Conservation (phyloP, 2,888 invertebrate genomes). For the Balanococcus diminutus region DNA sequence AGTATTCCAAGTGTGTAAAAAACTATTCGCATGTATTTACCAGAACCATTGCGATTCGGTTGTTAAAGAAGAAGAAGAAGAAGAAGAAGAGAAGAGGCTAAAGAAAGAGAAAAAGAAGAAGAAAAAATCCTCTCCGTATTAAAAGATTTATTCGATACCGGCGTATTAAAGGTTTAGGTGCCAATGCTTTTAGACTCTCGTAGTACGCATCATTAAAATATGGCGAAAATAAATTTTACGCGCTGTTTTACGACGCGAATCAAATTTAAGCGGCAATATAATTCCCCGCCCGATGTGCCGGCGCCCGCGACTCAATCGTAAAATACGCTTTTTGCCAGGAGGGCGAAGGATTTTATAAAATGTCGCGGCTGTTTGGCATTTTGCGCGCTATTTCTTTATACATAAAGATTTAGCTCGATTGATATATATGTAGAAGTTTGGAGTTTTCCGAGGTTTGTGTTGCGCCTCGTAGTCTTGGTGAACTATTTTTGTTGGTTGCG, state of each 20-base stretch:
- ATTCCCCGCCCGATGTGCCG: background rate
- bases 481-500: too few relatives aligned
- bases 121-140: background rate
- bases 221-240: conserved; percentile 36
- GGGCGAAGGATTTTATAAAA: conserved; percentile 7
- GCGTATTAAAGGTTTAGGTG: conserved; percentile 30
- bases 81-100: background rate
- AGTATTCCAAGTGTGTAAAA: background rate
- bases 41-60: background rate
- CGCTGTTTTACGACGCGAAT: conserved; percentile 24
- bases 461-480: too few relatives aligned
- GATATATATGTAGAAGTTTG: background rate
- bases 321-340: background rate
- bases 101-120: background rate
- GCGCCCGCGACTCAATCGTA: background rate
- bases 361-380: conserved; percentile 22
- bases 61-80: background rate
- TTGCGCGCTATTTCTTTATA: background rate
- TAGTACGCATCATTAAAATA: conserved; percentile 34
- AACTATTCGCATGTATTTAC: conserved; percentile 7
- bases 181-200: conserved; percentile 31
- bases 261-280: conserved; percentile 22
- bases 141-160: conserved; percentile 30
- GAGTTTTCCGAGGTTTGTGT: too few relatives aligned
- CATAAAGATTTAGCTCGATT: background rate